Percentiles rank a stretch among this genome's conserved stretches.
Conservation (phyloP, 2,113 vertebrate genomes). For the Meleagris gallopavo region DNA sequence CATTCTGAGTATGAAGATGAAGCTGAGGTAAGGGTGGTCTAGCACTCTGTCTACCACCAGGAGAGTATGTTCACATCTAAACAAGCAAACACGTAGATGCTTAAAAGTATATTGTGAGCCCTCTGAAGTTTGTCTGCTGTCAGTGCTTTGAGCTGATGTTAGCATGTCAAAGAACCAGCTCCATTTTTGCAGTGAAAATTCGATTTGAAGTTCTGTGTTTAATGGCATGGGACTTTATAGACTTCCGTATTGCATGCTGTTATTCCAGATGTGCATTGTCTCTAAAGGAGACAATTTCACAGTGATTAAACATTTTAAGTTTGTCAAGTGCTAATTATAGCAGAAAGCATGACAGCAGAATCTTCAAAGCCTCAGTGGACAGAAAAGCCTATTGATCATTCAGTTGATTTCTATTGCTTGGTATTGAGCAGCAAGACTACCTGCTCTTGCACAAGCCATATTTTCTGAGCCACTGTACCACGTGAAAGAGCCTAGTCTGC, state of each 20-base stretch:
- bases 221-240: constrained; percentile 41
- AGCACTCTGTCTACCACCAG: background rate
- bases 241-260: constrained; percentile 45
- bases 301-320: constrained; percentile 75
- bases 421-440: background rate
- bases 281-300: constrained; percentile 75
- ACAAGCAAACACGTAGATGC: constrained; percentile 4
- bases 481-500: background rate
- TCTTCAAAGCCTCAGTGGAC: constrained; percentile 49
- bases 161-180: constrained; percentile 66
- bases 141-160: constrained; percentile 37
- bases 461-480: background rate
- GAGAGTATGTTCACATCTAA: constrained; percentile 23
- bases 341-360: constrained; percentile 45
- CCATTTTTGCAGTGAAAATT: constrained; percentile 57
- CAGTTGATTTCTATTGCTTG: constrained; percentile 60
- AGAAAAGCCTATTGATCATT: constrained; percentile 66
- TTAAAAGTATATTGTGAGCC: constrained; percentile 4
- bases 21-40: constrained; percentile 2
- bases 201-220: constrained; percentile 71
- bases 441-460: background rate
- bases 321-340: constrained; percentile 74
- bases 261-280: constrained; percentile 75
- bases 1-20: constrained; percentile 58
- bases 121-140: constrained; percentile 58